Conservation (phyloP, 2,888 invertebrate genomes). For the Eilema griseolum region DNA sequence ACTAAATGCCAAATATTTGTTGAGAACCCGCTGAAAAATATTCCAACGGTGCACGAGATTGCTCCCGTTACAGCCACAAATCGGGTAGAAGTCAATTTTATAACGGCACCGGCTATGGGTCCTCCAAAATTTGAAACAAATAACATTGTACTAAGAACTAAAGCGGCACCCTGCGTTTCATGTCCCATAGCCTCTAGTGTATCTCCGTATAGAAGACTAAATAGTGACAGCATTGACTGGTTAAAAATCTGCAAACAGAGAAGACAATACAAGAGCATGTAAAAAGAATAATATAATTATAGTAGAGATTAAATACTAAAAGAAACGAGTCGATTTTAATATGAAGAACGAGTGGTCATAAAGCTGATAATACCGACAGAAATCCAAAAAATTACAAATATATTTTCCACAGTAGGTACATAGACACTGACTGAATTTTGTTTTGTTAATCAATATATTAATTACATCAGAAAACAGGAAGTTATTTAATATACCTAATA, state of each 20-base stretch:
- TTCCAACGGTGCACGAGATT: conserved; percentile 73
- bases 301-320: neutral
- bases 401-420: no score
- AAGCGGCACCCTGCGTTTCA: conserved; percentile 89
- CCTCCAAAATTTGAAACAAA: conserved; percentile 89
- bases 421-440: neutral
- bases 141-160: conserved; percentile 90
- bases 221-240: conserved; percentile 90
- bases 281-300: neutral
- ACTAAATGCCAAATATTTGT: conserved; percentile 78
- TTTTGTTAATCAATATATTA: neutral
- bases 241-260: conserved; percentile 88
- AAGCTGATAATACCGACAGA: neutral
- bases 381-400: neutral
- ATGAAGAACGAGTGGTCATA: neutral
- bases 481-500: no score
- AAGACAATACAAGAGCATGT: neutral
- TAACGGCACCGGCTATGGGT: conserved; percentile 90
- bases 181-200: conserved; percentile 88
- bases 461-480: neutral
- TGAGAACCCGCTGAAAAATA: conserved; percentile 80
- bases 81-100: conserved; percentile 82
- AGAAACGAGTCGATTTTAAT: neutral
- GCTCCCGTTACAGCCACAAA: conserved; percentile 79
- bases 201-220: conserved; percentile 90